Evolutionary conservation across 1,140 invertebrate genomes (phyloP).

Genomic region (Eciton burchellii): DNA sequence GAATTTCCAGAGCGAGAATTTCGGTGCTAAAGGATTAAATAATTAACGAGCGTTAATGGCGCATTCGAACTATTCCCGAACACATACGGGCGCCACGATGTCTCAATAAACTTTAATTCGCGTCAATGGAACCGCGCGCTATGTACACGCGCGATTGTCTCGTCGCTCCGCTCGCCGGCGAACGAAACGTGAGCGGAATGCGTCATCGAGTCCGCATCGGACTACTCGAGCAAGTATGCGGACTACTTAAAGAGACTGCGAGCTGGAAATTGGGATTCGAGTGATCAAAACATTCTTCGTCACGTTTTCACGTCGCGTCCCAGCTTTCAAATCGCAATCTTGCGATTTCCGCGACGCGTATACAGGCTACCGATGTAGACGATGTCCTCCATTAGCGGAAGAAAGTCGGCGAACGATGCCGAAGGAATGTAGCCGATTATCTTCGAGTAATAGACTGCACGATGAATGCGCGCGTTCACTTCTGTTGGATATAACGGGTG

Average conservation of each 20-base stretch:
- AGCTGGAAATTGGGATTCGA: no score
- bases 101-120: conserved; percentile 19
- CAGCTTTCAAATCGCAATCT: no score
- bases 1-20: neutral
- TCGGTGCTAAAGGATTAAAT: conserved; percentile 1
- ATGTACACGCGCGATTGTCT: neutral
- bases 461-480: conserved; percentile 24
- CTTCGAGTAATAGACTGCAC: neutral
- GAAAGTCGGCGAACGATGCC: neutral
- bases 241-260: no score
- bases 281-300: no score
- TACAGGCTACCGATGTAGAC: no score
- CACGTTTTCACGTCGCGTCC: no score
- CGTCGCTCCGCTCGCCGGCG: neutral
- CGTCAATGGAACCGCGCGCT: neutral
- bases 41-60: conserved; percentile 50
- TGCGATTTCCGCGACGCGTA: no score
- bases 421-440: conserved; percentile 48
- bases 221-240: no score
- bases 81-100: neutral
- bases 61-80: neutral
- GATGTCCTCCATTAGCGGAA: neutral
- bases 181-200: neutral
- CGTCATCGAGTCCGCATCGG: neutral
- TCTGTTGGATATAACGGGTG: conserved; percentile 37